These are phyloP conservation scores for Drosophila putrida DNA, from an alignment of 2,888 invertebrate genomes.

Conservation along the genomic window DNA sequence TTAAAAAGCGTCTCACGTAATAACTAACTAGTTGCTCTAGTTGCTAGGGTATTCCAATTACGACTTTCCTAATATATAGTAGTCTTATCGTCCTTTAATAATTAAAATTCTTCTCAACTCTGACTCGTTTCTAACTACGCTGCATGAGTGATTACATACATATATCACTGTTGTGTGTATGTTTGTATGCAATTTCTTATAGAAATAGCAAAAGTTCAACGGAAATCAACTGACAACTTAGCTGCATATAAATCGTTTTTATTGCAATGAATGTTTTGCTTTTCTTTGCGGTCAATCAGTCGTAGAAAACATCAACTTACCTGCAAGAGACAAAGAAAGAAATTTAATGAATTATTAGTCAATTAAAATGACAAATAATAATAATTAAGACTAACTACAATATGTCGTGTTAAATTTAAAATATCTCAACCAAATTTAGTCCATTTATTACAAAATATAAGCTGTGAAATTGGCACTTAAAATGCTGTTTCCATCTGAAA, in stretches of 20 bases:
- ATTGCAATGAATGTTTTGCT: not conserved
- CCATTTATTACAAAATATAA: not conserved
- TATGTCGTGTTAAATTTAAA: not conserved
- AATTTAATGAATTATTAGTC: not conserved
- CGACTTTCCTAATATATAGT: no score
- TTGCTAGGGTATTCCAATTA: not conserved
- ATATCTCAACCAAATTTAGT: not conserved
- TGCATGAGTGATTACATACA: not conserved
- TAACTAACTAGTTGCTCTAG: not conserved
- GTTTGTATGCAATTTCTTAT: not conserved
- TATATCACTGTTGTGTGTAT: no score
- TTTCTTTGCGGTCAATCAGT: not conserved
- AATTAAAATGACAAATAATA: not conserved
- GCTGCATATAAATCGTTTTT: constrained; percentile 33
- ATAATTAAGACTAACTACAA: not conserved
- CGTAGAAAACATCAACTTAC: constrained; percentile 36
- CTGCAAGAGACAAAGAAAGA: constrained; percentile 20
- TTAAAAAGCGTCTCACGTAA: not conserved
- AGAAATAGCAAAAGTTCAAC: constrained; percentile 11
- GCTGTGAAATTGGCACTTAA: no score
- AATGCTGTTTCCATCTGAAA: not conserved
- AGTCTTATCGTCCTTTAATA: not conserved
- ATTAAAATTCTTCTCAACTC: not conserved
- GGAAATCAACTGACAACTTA: constrained; percentile 44
- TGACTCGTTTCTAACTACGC: not conserved